A percentile compares a stretch with the other conserved stretches of the same genome.
These are phyloP conservation scores for Nephrotoma flavescens DNA, from an alignment of 2,888 invertebrate genomes.

Conservation along the genomic window DNA sequence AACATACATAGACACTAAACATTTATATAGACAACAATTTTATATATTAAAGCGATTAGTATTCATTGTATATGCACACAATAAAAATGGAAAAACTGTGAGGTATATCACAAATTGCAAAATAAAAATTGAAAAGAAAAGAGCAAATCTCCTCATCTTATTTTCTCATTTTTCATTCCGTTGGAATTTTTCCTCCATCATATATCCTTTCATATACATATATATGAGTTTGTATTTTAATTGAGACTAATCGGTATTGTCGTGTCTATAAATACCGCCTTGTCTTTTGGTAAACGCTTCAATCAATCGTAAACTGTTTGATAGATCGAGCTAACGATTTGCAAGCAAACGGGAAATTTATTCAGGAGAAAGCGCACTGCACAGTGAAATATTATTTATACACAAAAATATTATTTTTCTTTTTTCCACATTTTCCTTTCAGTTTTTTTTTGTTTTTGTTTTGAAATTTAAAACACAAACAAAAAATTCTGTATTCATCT, in stretches of 20 bases:
- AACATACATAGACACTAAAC: background rate
- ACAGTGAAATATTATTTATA: background rate
- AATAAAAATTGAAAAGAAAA: background rate
- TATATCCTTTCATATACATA: background rate
- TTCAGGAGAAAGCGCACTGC: background rate
- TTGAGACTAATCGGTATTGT: slow-evolving; percentile 1
- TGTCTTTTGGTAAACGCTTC: background rate
- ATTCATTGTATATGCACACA: background rate
- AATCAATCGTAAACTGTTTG: background rate
- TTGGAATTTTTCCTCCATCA: background rate
- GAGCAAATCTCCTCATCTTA: background rate
- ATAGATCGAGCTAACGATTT: background rate
- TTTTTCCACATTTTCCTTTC: background rate
- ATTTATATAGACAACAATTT: background rate
- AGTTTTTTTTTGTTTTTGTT: background rate
- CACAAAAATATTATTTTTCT: background rate
- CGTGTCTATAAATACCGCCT: slow-evolving; percentile 1
- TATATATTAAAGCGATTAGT: background rate
- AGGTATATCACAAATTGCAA: background rate
- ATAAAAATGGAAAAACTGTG: background rate
- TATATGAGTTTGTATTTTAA: background rate
- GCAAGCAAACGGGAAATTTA: background rate
- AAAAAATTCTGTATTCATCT: background rate
- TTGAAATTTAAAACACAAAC: background rate
- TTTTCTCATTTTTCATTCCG: background rate